These are phyloP conservation scores for Odontocolon sp. DNA, from an alignment of 2,888 invertebrate species.

Conservation along the genomic window DNA sequence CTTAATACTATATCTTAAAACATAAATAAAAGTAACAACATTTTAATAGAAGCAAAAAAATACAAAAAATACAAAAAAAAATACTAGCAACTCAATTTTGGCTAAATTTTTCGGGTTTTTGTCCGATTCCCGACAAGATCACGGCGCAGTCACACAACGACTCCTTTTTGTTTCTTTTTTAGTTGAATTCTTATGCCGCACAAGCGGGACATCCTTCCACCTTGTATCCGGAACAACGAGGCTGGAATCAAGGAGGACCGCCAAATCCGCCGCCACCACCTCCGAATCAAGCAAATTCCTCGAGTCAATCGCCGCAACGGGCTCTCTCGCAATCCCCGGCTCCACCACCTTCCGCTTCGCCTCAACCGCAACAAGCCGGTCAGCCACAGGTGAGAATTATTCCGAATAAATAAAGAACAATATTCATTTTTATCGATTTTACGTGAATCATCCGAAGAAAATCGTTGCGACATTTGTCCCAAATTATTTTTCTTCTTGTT, in stretches of 20 bases:
- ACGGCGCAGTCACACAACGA: no score
- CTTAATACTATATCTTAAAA: no score
- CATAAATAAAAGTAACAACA: no score
- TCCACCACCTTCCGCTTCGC: slow-evolving; percentile 79
- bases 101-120: neutral
- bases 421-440: neutral
- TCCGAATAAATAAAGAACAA: neutral
- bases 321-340: slow-evolving; percentile 79
- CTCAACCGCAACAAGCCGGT: slow-evolving; percentile 76
- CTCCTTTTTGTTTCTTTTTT: slow-evolving; percentile 47
- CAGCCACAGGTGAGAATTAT: slow-evolving; percentile 74
- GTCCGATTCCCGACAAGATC: no score
- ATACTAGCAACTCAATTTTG: no score
- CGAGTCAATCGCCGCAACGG: slow-evolving; percentile 79
- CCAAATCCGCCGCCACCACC: slow-evolving; percentile 77
- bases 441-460: slow-evolving; percentile 14
- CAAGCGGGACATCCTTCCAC: slow-evolving; percentile 77
- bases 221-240: slow-evolving; percentile 78
- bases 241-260: slow-evolving; percentile 78
- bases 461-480: neutral
- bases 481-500: slow-evolving; percentile 42
- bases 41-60: no score
- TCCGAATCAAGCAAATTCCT: slow-evolving; percentile 76
- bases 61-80: neutral
- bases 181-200: slow-evolving; percentile 78